A percentile compares a stretch with the other conserved stretches of the same genome.
Conservation (phyloP, 2,113 vertebrate species). For the Anseranas semipalmata region DNA sequence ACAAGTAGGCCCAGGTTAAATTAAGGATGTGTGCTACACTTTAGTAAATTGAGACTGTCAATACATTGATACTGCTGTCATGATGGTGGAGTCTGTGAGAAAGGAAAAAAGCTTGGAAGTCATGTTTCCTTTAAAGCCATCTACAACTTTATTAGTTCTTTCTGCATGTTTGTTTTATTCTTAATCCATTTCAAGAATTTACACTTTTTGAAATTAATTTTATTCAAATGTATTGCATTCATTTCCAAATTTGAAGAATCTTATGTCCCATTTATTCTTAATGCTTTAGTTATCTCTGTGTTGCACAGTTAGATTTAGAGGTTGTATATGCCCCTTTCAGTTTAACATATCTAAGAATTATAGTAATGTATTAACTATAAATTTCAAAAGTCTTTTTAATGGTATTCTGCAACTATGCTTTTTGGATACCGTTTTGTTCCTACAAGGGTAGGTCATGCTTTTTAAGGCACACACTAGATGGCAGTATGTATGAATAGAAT, state of each 20-base stretch:
- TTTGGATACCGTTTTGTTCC: neutral
- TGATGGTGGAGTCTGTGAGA: neutral
- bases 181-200: neutral
- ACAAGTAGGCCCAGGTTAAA: neutral
- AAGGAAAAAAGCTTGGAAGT: neutral
- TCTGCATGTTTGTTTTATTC: neutral
- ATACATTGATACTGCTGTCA: accelerated
- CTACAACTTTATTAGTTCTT: neutral
- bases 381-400: neutral
- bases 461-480: constrained; percentile 64
- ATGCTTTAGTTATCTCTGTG: neutral
- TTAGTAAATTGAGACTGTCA: neutral
- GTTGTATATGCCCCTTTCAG: neutral
- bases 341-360: neutral
- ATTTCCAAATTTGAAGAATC: neutral
- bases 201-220: neutral
- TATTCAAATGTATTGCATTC: neutral
- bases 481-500: constrained; percentile 47
- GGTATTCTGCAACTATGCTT: neutral
- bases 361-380: neutral
- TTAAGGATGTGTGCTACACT: accelerated
- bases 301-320: neutral
- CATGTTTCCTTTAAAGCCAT: neutral
- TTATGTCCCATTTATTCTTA: neutral
- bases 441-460: neutral